Evolutionary conservation across 1,140 invertebrate genomes (phyloP).

Genomic region (Leptopilina boulardi): DNA sequence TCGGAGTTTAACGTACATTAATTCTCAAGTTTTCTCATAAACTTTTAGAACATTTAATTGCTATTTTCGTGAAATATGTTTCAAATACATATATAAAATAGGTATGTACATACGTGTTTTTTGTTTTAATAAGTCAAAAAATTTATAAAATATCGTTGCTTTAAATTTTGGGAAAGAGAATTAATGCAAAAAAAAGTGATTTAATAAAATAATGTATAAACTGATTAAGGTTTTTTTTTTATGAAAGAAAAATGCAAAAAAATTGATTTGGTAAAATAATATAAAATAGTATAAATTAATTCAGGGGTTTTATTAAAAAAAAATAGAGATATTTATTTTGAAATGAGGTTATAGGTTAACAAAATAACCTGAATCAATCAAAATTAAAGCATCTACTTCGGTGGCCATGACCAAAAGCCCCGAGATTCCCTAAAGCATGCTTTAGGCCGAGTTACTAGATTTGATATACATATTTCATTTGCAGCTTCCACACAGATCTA

Average conservation of each 20-base stretch:
- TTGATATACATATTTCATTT: constrained; percentile 17
- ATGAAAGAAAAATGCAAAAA: too few relatives aligned
- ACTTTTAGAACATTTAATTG: neutral
- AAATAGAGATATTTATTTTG: neutral
- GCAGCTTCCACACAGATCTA: neutral
- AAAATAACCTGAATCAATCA: constrained; percentile 6
- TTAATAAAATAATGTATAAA: too few relatives aligned
- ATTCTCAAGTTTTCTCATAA: neutral
- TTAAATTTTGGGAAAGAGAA: too few relatives aligned
- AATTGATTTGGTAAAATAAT: too few relatives aligned
- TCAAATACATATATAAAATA: too few relatives aligned
- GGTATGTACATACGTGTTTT: too few relatives aligned
- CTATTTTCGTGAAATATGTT: neutral
- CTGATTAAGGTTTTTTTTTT: too few relatives aligned
- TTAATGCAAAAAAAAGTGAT: too few relatives aligned
- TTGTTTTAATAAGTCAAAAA: too few relatives aligned
- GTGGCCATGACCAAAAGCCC: constrained; percentile 7
- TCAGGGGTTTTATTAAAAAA: too few relatives aligned
- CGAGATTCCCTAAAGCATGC: neutral
- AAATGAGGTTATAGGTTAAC: neutral
- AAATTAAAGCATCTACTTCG: constrained; percentile 17
- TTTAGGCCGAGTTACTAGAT: constrained; percentile 3
- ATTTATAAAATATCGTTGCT: too few relatives aligned
- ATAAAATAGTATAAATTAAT: too few relatives aligned
- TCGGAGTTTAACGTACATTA: constrained; percentile 2